Conservation (phyloP, 1,140 invertebrate species). For the Lucilia sericata region DNA sequence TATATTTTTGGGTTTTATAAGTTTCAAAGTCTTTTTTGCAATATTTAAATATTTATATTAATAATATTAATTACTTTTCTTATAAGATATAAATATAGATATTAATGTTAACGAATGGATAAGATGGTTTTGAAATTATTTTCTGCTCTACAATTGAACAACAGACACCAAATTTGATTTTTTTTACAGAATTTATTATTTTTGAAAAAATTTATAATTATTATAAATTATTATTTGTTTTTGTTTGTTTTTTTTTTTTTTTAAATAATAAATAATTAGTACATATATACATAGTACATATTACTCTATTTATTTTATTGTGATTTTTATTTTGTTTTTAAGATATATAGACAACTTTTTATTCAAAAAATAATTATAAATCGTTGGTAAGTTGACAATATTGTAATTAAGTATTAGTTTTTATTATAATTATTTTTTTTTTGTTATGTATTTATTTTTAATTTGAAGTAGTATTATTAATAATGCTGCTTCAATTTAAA, state of each 20-base stretch:
- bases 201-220: neutral
- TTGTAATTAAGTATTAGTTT: neutral
- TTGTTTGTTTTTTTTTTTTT: too few species aligned
- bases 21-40: neutral
- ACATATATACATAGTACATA: too few species aligned
- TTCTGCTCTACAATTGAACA: neutral
- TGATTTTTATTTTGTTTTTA: too few species aligned
- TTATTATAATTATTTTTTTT: neutral
- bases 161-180: neutral
- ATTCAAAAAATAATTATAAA: constrained; percentile 12
- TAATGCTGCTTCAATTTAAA: neutral
- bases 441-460: neutral
- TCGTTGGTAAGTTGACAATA: constrained; percentile 22
- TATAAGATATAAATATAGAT: neutral
- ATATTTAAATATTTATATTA: neutral
- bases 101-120: neutral
- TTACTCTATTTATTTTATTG: too few species aligned
- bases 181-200: neutral
- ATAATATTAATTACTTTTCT: neutral
- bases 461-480: neutral
- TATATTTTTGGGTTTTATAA: neutral
- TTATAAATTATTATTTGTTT: neutral
- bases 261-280: too few species aligned
- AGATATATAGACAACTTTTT: neutral
- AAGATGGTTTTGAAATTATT: neutral